Conservation (phyloP, 2,113 vertebrate species). For the Podarcis raffonei region DNA sequence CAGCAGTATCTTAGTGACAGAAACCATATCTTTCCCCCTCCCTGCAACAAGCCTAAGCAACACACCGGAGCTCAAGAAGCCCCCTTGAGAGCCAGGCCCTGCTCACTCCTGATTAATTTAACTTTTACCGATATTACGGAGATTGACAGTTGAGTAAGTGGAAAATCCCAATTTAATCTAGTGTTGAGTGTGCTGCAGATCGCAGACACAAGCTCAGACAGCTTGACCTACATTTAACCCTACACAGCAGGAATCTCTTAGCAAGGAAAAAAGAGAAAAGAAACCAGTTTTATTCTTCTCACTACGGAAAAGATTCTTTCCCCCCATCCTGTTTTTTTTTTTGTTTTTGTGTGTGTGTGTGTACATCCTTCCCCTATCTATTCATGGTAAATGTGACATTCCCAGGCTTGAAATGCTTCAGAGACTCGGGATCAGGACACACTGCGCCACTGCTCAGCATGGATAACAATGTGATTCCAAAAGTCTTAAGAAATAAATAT, state of each 20-base stretch:
- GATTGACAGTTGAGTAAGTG: slow-evolving; percentile 55
- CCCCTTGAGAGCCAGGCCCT: slow-evolving; percentile 40
- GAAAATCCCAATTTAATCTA: slow-evolving; percentile 68
- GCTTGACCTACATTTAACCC: slow-evolving; percentile 64
- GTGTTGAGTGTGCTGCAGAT: slow-evolving; percentile 46
- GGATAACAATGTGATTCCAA: background rate
- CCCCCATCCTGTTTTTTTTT: background rate
- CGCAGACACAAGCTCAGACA: slow-evolving; percentile 61
- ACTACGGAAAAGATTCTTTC: slow-evolving; percentile 13
- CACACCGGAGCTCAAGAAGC: slow-evolving; percentile 44
- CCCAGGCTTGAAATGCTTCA: slow-evolving; percentile 7
- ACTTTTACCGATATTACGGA: slow-evolving; percentile 57
- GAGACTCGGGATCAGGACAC: background rate
- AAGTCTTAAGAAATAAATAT: background rate
- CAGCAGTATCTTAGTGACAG: background rate
- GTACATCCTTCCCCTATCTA: accelerated
- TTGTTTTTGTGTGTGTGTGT: background rate
- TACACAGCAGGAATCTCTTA: slow-evolving; percentile 43
- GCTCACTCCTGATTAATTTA: slow-evolving; percentile 61
- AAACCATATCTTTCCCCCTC: slow-evolving; percentile 25
- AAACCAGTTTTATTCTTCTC: slow-evolving; percentile 42
- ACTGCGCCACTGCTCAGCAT: background rate
- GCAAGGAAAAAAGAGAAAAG: background rate
- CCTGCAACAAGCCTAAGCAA: slow-evolving; percentile 14
- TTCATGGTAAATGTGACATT: slow-evolving; percentile 6